Evolutionary conservation across 1,140 invertebrate species (phyloP).

Genomic region (Anagrus nilaparvatae): DNA sequence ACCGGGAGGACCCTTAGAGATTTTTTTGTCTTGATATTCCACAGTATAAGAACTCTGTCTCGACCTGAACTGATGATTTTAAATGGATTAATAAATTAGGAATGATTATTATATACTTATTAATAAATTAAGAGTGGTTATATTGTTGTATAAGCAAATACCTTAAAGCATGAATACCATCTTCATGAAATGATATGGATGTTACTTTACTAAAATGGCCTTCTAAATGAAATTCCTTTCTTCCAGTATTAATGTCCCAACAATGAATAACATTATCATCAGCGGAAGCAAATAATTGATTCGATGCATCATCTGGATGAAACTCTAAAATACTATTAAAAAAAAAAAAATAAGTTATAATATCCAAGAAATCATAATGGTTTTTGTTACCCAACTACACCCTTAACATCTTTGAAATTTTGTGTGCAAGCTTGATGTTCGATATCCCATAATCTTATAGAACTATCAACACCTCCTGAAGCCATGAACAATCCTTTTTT

Average conservation of each 20-base stretch:
- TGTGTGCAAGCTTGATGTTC: constrained; percentile 71
- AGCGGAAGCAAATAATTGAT: constrained; percentile 65
- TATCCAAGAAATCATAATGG: too few relatives aligned
- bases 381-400: constrained; percentile 57
- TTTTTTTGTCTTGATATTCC: constrained; percentile 57
- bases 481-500: constrained; percentile 55
- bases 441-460: constrained; percentile 78
- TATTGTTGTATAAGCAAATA: too few relatives aligned
- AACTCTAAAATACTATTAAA: constrained; percentile 57
- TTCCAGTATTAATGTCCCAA: constrained; percentile 59
- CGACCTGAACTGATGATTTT: constrained; percentile 68
- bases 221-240: constrained; percentile 46
- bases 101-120: too few relatives aligned
- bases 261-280: constrained; percentile 70
- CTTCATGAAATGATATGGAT: constrained; percentile 57
- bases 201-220: constrained; percentile 84
- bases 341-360: too few relatives aligned
- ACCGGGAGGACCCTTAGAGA: constrained; percentile 65
- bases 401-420: constrained; percentile 68
- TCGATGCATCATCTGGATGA: constrained; percentile 52
- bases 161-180: constrained; percentile 58
- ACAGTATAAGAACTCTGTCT: constrained; percentile 84
- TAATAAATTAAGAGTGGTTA: too few relatives aligned
- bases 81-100: too few relatives aligned
- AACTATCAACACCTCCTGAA: constrained; percentile 77